These are phyloP conservation scores for Cyrtonyx montezumae DNA, from an alignment of 2,113 vertebrate genomes.

Conservation along the genomic window DNA sequence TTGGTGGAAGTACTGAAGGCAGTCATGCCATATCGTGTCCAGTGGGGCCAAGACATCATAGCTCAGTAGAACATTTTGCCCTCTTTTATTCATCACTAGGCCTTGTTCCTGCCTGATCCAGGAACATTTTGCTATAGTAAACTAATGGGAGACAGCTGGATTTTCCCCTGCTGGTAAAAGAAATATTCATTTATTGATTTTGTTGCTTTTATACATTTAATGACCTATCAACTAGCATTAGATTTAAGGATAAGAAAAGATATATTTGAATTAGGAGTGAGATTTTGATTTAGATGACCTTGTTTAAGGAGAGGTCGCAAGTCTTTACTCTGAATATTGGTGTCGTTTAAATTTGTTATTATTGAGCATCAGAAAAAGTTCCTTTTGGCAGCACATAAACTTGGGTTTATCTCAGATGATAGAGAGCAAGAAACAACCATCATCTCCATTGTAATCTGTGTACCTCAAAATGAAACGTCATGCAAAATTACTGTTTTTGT, in stretches of 20 bases:
- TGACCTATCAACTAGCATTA: background rate
- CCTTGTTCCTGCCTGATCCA: background rate
- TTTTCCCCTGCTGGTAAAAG: background rate
- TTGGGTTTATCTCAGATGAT: constrained; percentile 26
- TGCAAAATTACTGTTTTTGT: constrained; percentile 26
- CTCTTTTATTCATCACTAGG: background rate
- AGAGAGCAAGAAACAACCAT: background rate
- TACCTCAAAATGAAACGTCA: constrained; percentile 46
- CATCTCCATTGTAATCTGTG: constrained; percentile 57
- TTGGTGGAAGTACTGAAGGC: background rate
- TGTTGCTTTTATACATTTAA: background rate
- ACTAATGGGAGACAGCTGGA: background rate
- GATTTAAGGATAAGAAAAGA: background rate
- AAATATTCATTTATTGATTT: background rate
- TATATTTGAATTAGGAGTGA: background rate
- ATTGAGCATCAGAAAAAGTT: background rate
- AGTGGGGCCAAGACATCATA: background rate
- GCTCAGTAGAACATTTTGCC: background rate
- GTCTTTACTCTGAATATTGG: background rate
- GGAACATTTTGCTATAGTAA: background rate
- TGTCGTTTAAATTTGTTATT: background rate
- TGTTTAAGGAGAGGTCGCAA: background rate
- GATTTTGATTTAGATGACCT: background rate
- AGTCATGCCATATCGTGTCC: background rate
- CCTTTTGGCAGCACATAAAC: background rate